Base-by-base conservation (phyloP, 2,113 vertebrate species). In the Lagopus muta region DNA sequence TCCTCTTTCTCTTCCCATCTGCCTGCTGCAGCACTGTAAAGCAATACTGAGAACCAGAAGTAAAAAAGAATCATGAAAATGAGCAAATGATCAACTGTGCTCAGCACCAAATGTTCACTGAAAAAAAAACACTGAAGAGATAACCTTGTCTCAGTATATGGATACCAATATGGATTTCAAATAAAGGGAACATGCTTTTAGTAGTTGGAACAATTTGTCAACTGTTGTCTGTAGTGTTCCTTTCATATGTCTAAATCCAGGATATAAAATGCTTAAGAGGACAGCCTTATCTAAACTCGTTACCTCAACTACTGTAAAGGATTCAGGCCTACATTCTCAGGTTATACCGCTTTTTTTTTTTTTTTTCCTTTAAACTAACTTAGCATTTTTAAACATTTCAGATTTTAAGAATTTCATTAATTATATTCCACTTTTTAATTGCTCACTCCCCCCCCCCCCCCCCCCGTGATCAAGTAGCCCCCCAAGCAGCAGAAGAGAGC, bases 261-360 rank as follows among this genome's bases (percentile, higher is more conserved):
- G 16, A 36, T 0, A 0, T 3, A 17, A 69, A 70, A 5, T 57
- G 83, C 69, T n/a, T 22, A 50, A 81, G 30, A 61, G 1, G 0
- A 65, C 0, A 1, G 19, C 8, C 15, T 65, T 8, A 30, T 45
- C n/a, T 47, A 69, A 89, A 69, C 18, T 47, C 32, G 83, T 64
- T 54, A 76, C 13, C 24, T 55, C 54, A 61, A 20, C 21, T 66
- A 61, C 30, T 70, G 60, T 28, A 61, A 52, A 6, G 1, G 20
- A 70, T 2, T 21, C 27, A 61, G 22, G 11, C 52, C 24, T 57
- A n/a, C 30, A 18, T 11, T 73, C 30, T 50, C 64, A 12, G 28
- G 25, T 8, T 17, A 73, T 11, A 38, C 34, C 70, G 10, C 4
- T 30, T 76, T 83, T 36, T 32, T 32, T 57, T 57, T 61, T 13